Percentiles rank a stretch among this genome's conserved stretches.
These are phyloP conservation scores for Sylvia borin DNA, from an alignment of 2,797 vertebrate genomes.

Conservation along the genomic window DNA sequence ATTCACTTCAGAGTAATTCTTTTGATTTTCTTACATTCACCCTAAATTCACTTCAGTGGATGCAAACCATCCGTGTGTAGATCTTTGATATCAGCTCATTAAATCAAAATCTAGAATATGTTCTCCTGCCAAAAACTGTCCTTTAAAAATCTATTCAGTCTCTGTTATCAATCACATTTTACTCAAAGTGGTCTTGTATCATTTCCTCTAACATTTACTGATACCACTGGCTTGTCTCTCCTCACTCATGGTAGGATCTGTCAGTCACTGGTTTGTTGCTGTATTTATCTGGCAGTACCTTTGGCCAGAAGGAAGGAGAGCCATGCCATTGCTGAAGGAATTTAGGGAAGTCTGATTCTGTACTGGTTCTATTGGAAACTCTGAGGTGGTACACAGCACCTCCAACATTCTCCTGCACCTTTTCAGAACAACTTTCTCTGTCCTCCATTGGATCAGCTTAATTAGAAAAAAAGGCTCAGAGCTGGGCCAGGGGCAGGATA, in stretches of 20 bases:
- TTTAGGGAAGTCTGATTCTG: background rate
- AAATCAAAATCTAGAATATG: background rate
- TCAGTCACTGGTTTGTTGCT: background rate
- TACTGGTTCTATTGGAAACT: background rate
- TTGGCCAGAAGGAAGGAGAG: background rate
- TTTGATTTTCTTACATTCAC: background rate
- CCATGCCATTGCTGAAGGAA: background rate
- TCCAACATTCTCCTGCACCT: background rate
- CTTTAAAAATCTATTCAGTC: background rate
- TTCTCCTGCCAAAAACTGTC: background rate
- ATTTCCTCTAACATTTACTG: background rate
- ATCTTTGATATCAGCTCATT: background rate
- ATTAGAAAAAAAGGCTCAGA: background rate
- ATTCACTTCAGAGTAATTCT: background rate
- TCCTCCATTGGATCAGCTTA: background rate
- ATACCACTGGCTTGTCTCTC: background rate
- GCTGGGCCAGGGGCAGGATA: background rate
- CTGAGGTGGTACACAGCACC: background rate
- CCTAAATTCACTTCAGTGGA: background rate
- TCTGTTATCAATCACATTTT: background rate
- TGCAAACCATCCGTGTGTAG: background rate
- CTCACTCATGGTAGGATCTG: background rate
- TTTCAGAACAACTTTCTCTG: background rate
- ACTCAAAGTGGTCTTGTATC: accelerated
- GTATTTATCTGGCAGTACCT: background rate